Conservation (phyloP, 2,888 invertebrate genomes). For the Calliopum simillimum region DNA sequence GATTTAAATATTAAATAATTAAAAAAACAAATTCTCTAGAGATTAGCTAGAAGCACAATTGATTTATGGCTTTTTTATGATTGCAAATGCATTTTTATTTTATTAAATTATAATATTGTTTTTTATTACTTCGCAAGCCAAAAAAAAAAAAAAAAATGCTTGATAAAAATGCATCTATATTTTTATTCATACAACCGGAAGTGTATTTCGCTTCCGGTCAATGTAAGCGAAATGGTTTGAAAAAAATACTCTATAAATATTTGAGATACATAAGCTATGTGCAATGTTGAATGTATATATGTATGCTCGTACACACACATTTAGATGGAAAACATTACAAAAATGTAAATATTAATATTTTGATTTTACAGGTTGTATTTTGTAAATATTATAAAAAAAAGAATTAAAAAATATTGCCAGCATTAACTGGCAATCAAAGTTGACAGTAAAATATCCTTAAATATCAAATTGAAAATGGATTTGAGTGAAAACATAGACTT, state of each 20-base stretch:
- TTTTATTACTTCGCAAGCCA: neutral
- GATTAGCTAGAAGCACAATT: too few relatives aligned
- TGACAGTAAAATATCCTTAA: too few relatives aligned
- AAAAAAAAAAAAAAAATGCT: neutral
- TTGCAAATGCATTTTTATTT: neutral
- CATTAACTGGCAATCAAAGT: too few relatives aligned
- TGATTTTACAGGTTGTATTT: constrained; percentile 55
- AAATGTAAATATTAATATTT: neutral
- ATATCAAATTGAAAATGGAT: too few relatives aligned
- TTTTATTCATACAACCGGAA: neutral
- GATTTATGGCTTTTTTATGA: too few relatives aligned
- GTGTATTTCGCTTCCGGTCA: constrained; percentile 3
- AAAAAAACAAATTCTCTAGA: too few relatives aligned
- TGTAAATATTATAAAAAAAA: too few relatives aligned
- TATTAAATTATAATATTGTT: neutral
- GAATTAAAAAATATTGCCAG: too few relatives aligned
- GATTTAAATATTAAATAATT: too few relatives aligned
- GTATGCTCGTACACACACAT: too few relatives aligned
- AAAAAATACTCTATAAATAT: neutral
- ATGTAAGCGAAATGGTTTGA: neutral
- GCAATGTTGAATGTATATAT: neutral
- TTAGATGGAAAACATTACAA: too few relatives aligned
- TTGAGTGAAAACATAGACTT: too few relatives aligned
- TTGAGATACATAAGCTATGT: neutral
- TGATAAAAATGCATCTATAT: constrained; percentile 1